Conservation (phyloP, 2,113 vertebrate genomes). For the Ptilonorhynchus violaceus region DNA sequence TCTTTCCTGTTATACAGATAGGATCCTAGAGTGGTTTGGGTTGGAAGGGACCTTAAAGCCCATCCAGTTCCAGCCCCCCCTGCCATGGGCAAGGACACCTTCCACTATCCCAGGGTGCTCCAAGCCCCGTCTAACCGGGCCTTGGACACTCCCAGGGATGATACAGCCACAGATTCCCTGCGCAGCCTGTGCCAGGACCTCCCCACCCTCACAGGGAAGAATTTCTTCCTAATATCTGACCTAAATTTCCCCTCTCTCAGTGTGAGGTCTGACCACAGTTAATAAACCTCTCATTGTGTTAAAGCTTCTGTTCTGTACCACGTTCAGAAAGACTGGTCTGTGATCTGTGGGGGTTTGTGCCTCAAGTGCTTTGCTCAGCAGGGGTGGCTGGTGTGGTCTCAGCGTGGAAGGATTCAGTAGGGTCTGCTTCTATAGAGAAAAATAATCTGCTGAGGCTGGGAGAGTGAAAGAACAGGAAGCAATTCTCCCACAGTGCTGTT, state of each 20-base stretch:
- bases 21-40: background rate
- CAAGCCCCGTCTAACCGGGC: background rate
- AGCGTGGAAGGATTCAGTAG: background rate
- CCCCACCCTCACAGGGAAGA: background rate
- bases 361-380: background rate
- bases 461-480: background rate
- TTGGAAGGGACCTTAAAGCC: background rate
- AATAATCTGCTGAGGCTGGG: background rate
- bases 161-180: background rate
- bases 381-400: background rate
- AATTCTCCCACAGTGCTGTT: background rate
- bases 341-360: background rate
- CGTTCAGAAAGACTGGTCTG: background rate
- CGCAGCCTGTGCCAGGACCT: fast-evolving
- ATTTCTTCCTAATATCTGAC: background rate
- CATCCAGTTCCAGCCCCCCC: background rate
- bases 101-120: fast-evolving
- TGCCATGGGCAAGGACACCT: background rate
- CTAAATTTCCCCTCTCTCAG: background rate
- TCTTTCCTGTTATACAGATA: background rate
- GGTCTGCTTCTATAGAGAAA: background rate
- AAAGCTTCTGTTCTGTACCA: background rate
- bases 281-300: background rate
- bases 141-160: background rate
- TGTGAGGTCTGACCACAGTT: background rate